Percentiles rank a stretch among this genome's conserved stretches.
Evolutionary conservation across 2,797 vertebrate species (phyloP).

Genomic region (Sebastes glaucus): DNA sequence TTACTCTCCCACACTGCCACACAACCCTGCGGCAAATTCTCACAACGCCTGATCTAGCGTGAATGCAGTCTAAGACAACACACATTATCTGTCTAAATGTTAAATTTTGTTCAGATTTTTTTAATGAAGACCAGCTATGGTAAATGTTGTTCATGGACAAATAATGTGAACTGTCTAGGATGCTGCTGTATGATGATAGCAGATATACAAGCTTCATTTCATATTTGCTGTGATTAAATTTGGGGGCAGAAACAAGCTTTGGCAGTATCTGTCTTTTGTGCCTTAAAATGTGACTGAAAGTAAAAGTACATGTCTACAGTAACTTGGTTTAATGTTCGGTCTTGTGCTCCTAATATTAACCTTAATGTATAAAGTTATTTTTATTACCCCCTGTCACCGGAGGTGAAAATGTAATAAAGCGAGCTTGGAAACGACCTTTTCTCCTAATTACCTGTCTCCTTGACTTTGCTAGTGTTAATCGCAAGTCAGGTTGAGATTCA

Average conservation of each 20-base stretch:
- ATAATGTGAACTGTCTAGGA: background rate
- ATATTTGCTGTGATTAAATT: background rate
- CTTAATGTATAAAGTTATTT: background rate
- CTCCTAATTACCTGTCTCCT: constrained; percentile 34
- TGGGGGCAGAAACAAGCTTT: background rate
- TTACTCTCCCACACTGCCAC: background rate
- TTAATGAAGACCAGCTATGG: background rate
- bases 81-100: background rate
- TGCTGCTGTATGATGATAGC: background rate
- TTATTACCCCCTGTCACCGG: background rate
- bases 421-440: constrained; percentile 27
- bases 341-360: background rate
- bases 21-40: too few species aligned
- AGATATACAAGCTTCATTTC: background rate
- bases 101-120: background rate
- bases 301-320: background rate
- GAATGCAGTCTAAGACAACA: background rate
- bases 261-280: background rate
- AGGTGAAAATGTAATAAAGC: constrained; percentile 18
- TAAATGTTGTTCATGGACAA: background rate
- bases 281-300: background rate
- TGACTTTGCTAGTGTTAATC: background rate
- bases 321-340: background rate
- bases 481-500: background rate
- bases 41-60: too few species aligned